Conservation (phyloP, 1,140 invertebrate genomes). For the Drosophila ficusphila region DNA sequence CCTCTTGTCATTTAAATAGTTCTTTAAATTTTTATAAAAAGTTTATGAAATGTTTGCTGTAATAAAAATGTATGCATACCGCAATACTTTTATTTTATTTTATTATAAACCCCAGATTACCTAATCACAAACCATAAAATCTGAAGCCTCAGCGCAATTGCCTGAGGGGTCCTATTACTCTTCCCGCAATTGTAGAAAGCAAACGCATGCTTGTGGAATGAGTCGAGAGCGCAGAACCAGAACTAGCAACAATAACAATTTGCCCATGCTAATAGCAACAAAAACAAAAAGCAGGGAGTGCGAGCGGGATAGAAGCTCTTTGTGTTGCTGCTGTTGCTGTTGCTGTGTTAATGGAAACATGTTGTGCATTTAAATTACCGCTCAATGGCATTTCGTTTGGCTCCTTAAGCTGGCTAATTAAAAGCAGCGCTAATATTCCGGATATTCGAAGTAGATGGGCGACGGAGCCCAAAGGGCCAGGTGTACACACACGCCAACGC, state of each 20-base stretch:
- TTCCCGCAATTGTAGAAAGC: neutral
- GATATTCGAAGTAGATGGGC: constrained; percentile 26
- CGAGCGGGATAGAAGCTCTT: constrained; percentile 2
- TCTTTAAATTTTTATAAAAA: too few species aligned
- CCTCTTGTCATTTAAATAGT: too few species aligned
- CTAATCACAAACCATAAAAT: too few species aligned
- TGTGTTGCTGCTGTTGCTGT: constrained; percentile 31
- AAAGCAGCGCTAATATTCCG: constrained; percentile 37
- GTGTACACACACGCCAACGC: constrained; percentile 50
- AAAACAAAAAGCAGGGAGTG: constrained; percentile 23
- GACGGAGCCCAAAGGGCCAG: constrained; percentile 12
- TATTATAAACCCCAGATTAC: too few species aligned
- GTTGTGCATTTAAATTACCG: constrained; percentile 74
- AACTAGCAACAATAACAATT: constrained; percentile 60
- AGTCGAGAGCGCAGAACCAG: constrained; percentile 18
- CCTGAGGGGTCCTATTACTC: neutral
- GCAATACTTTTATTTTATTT: too few species aligned
- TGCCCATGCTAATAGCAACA: constrained; percentile 44
- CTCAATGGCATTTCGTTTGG: constrained; percentile 71
- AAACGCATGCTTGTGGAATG: constrained; percentile 41
- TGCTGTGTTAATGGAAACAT: constrained; percentile 65
- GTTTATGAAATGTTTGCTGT: too few species aligned
- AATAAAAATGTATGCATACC: too few species aligned
- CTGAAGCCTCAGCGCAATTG: too few species aligned
- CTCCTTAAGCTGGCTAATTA: constrained; percentile 61